Evolutionary conservation across 23 tunicate species (phyloP).

Genomic region (Trididemnum nubilum): DNA sequence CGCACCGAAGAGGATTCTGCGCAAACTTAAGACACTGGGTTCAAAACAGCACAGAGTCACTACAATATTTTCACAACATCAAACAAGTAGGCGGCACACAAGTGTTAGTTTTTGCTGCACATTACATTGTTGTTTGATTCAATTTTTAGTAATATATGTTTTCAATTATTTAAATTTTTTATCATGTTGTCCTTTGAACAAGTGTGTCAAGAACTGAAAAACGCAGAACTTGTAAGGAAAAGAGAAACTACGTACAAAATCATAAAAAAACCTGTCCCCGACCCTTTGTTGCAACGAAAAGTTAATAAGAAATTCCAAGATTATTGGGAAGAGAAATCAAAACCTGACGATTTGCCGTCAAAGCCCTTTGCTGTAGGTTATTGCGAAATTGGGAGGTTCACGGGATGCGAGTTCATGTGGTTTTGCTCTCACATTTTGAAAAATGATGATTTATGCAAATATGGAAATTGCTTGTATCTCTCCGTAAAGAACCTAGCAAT

Average conservation of each 20-base stretch:
- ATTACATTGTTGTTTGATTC: too few species aligned
- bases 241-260: not conserved
- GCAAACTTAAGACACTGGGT: too few species aligned
- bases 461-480: not conserved
- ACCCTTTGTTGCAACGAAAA: not conserved
- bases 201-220: not conserved
- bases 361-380: not conserved
- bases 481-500: not conserved
- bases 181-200: not conserved
- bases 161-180: too few species aligned
- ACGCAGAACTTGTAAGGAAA: not conserved
- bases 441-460: not conserved
- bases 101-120: too few species aligned
- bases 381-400: not conserved
- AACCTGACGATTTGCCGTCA: not conserved
- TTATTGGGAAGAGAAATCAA: not conserved
- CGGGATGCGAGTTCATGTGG: not conserved
- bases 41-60: too few species aligned
- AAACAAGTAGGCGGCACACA: too few species aligned
- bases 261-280: not conserved
- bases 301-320: not conserved
- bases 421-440: not conserved
- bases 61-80: too few species aligned
- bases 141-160: too few species aligned
- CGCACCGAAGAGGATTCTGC: too few species aligned